Conservation (phyloP, 2,113 vertebrate genomes). For the Austrofundulus limnaeus region DNA sequence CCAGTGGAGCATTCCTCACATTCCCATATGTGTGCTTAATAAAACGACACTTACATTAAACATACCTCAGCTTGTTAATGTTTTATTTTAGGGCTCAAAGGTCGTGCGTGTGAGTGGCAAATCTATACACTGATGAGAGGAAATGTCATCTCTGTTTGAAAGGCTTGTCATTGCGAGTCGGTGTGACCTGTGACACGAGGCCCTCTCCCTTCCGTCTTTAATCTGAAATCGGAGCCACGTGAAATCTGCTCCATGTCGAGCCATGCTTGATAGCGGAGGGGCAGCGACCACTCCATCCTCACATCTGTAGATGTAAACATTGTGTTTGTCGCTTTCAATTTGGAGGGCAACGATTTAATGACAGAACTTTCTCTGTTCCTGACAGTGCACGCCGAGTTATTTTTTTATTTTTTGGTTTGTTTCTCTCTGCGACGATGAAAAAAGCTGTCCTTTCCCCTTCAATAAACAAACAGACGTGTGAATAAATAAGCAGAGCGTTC, state of each 20-base stretch:
- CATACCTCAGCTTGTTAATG: slow-evolving; percentile 53
- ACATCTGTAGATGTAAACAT: slow-evolving; percentile 61
- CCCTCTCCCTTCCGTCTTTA: slow-evolving; percentile 46
- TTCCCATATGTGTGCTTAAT: too few species aligned
- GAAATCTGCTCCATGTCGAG: slow-evolving; percentile 37
- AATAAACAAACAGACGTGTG: slow-evolving; percentile 76
- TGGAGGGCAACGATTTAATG: slow-evolving; percentile 56
- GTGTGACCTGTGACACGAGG: slow-evolving; percentile 66
- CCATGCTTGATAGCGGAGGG: slow-evolving; percentile 4
- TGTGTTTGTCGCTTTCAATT: slow-evolving; percentile 76
- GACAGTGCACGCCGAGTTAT: slow-evolving; percentile 50
- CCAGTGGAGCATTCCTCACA: too few species aligned
- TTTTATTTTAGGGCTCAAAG: slow-evolving; percentile 60
- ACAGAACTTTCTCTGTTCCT: slow-evolving; percentile 70
- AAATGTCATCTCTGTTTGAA: slow-evolving; percentile 65
- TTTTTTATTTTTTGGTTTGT: slow-evolving; percentile 68
- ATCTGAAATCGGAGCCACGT: slow-evolving; percentile 62
- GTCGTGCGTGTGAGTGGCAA: slow-evolving; percentile 21
- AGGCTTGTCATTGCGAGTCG: slow-evolving; percentile 65
- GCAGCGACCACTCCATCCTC: slow-evolving; percentile 9
- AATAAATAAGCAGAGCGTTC: slow-evolving; percentile 72
- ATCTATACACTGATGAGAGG: slow-evolving; percentile 24
- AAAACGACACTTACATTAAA: slow-evolving; percentile 34
- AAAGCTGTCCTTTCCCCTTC: slow-evolving; percentile 67
- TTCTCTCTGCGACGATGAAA: slow-evolving; percentile 63